Evolutionary conservation across 2,797 vertebrate genomes (phyloP), one percentile per base, ranked within the genome.

Genomic region (Dendrocincla fuliginosa): DNA sequence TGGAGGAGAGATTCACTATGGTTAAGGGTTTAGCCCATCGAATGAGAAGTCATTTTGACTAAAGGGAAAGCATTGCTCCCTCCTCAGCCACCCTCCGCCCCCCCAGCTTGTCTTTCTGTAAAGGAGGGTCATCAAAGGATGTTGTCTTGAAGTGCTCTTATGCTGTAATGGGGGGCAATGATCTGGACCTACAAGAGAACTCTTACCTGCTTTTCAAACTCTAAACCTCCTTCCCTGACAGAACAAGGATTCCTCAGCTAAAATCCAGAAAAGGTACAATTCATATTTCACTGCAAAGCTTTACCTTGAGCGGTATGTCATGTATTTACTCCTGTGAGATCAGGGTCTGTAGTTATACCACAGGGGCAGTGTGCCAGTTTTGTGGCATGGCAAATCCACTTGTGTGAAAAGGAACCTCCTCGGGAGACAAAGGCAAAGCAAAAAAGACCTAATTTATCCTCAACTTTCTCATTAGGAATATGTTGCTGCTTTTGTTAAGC

Each of bases 1-100:
- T 0, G 0, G 59, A 60, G 37, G 42, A 61, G 70, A 33, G 47
- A 52, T 59, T 71, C 5, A 4, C 16, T 69, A 0, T 52, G 39
- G 63, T 76, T 69, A 52, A 67, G 44, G 55, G 16, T 12, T 93
- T 93, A 89, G 32, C 8, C 13, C 13, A 27, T 92, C 0, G 5
- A 71, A 56, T 1, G 3, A 77, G 63, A 67, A 80, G 78, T 59
- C 1, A 1, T 52, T 92, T 84, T 83, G 41, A 39, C 33, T 37
- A 39, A 56, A 80, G 63, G 44, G 56, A 63, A 82, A 59, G 11
- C 41, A 19, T 68, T 86, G 57, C 8, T 2, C 5, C 13, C 4
- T 20, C 37, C 35, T 39, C 8, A 3, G 27, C 17, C 57, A 52
- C 57, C 25, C 37, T 12, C 25, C 24, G 11, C 16, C 30, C 41